Evolutionary conservation across 2,113 vertebrate genomes (phyloP).

Genomic region (Rhinopithecus roxellana): DNA sequence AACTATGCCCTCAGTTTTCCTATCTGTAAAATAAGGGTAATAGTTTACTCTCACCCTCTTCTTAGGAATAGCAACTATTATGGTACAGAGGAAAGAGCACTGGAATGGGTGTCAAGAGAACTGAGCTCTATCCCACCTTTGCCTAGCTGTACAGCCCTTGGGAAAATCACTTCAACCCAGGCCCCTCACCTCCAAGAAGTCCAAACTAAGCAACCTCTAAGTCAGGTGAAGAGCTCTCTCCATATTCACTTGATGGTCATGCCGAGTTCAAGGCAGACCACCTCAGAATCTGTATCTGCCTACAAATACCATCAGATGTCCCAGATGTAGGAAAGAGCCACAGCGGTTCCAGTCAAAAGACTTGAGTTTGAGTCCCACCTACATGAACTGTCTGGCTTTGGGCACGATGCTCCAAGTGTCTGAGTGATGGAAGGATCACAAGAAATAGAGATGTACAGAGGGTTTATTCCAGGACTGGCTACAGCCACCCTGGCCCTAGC

Average conservation of each 20-base stretch:
- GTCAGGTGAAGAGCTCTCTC: neutral
- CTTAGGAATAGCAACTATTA: neutral
- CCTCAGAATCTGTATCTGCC: neutral
- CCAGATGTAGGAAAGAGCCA: neutral
- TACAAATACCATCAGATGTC: neutral
- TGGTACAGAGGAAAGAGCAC: slow-evolving; percentile 19
- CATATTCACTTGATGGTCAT: neutral
- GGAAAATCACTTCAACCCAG: slow-evolving; percentile 2
- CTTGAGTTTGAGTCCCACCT: neutral
- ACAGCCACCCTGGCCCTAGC: neutral
- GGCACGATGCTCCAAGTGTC: neutral
- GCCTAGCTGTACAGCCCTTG: neutral
- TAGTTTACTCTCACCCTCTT: neutral
- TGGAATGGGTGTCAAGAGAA: slow-evolving; percentile 28
- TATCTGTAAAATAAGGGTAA: neutral
- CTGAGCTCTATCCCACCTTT: neutral
- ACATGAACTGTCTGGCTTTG: neutral
- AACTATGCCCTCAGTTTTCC: neutral
- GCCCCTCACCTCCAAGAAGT: neutral
- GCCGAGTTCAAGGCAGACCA: neutral
- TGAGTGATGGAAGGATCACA: neutral
- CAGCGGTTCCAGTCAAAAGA: neutral
- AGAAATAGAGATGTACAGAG: neutral
- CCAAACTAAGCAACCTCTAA: neutral
- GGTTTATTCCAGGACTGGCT: neutral